Base-by-base conservation (phyloP, 2,888 invertebrate species). In the Nesidiocoris tenuis region DNA sequence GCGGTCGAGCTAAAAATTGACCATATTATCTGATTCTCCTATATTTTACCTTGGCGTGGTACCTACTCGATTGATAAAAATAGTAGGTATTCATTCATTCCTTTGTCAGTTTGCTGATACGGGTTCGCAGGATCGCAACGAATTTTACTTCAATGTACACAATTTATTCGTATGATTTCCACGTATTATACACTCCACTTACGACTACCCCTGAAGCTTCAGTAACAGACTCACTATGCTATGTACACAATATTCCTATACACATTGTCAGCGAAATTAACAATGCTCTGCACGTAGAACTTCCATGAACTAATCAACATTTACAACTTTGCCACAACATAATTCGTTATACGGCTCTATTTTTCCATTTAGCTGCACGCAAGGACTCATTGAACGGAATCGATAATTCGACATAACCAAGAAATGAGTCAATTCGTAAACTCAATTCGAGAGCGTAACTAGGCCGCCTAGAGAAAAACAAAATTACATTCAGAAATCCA, bases 61-160 rank as follows among this genome's bases (percentile, higher is more conserved):
- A n/a, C n/a, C n/a, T n/a, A n/a, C n/a, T n/a, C n/a, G n/a, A n/a
- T n/a, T n/a, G n/a, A n/a, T n/a, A n/a, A n/a, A n/a, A n/a, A n/a
- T n/a, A n/a, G n/a, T n/a, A n/a, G n/a, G n/a, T n/a, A n/a, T n/a
- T n/a, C n/a, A n/a, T n/a, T n/a, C n/a, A n/a, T n/a, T n/a, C n/a
- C n/a, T n/a, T n/a, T n/a, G n/a, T n/a, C n/a, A n/a, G n/a, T n/a
- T n/a, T n/a, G n/a, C n/a, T n/a, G n/a, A n/a, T n/a, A n/a, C n/a
- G n/a, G n/a, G n/a, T n/a, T n/a, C n/a, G n/a, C n/a, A n/a, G n/a
- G n/a, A n/a, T n/a, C n/a, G n/a, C n/a, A n/a, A n/a, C n/a, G n/a
- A n/a, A n/a, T n/a, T n/a, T 70, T 78, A 78, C 78, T 75, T 78
- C 78, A 79, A 79, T 79, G 79, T 79, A 79, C 79, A 79, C 79